Conservation (phyloP, 2,113 vertebrate species). For the Corythornis cristatus region DNA sequence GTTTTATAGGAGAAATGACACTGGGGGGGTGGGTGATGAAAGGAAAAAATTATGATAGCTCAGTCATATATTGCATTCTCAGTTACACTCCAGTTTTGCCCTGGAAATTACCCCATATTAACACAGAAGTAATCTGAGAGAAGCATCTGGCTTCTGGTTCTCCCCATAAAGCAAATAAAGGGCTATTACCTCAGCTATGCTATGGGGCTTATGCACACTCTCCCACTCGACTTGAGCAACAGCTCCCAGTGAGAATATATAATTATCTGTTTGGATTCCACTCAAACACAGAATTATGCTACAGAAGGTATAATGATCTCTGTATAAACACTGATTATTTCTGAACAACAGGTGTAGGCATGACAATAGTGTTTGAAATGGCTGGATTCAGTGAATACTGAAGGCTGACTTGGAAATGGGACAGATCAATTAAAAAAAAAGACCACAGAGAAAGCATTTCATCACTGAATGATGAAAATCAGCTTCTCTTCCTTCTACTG, state of each 20-base stretch:
- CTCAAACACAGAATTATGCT: background rate
- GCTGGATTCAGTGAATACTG: background rate
- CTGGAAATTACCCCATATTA: background rate
- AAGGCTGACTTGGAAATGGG: background rate
- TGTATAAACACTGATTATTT: background rate
- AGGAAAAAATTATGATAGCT: background rate
- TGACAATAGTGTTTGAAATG: background rate
- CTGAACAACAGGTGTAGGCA: background rate
- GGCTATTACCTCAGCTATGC: background rate
- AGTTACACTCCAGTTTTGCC: background rate
- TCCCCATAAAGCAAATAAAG: background rate
- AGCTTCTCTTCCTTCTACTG: background rate
- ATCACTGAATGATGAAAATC: background rate
- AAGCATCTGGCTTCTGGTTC: background rate
- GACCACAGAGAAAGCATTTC: background rate
- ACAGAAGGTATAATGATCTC: background rate
- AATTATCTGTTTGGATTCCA: background rate
- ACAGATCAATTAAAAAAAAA: background rate
- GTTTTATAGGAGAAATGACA: background rate
- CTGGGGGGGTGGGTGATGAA: background rate
- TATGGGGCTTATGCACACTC: background rate
- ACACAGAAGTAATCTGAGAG: background rate
- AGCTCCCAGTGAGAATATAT: background rate
- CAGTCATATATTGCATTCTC: rapidly evolving
- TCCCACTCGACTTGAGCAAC: background rate